These are phyloP conservation scores for Spea multiplicata DNA, from an alignment of 2,113 vertebrate species.

Conservation along the genomic window DNA sequence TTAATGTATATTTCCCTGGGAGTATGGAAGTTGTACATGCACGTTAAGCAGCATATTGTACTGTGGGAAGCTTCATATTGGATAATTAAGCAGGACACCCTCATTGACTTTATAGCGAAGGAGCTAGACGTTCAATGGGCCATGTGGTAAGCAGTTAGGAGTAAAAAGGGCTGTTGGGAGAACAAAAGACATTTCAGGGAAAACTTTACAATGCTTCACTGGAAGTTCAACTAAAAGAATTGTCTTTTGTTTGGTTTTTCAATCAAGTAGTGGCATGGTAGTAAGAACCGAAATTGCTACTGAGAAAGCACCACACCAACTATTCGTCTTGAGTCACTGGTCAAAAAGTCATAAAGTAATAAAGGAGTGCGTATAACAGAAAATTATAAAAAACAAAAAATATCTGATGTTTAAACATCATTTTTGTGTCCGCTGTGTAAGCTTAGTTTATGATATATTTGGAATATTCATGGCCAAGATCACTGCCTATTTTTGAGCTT, in stretches of 20 bases:
- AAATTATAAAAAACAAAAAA: too few species aligned
- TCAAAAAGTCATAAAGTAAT: conserved; percentile 12
- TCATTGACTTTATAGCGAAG: conserved; percentile 37
- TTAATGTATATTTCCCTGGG: too few species aligned
- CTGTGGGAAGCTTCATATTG: conserved; percentile 35
- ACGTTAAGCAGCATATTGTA: conserved; percentile 37
- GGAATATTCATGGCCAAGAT: too few species aligned
- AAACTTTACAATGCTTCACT: conserved; percentile 41
- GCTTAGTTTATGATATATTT: too few species aligned
- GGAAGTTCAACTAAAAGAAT: conserved; percentile 36
- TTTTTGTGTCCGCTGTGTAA: too few species aligned
- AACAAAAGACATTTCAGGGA: conserved; percentile 44
- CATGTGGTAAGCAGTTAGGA: conserved; percentile 43
- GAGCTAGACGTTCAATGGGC: conserved; percentile 32
- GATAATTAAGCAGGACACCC: conserved; percentile 37
- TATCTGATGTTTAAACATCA: too few species aligned
- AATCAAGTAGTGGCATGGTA: conserved; percentile 42
- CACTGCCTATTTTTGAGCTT: too few species aligned
- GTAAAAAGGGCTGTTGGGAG: conserved; percentile 45
- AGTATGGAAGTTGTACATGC: background rate
- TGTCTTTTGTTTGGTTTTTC: conserved; percentile 41
- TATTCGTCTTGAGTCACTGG: conserved; percentile 34
- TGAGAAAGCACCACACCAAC: conserved; percentile 35
- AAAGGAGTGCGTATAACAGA: background rate
- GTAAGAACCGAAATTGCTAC: conserved; percentile 35